Base-by-base conservation (phyloP, 2,888 invertebrate genomes). In the Himalopsyche kuldschensis region DNA sequence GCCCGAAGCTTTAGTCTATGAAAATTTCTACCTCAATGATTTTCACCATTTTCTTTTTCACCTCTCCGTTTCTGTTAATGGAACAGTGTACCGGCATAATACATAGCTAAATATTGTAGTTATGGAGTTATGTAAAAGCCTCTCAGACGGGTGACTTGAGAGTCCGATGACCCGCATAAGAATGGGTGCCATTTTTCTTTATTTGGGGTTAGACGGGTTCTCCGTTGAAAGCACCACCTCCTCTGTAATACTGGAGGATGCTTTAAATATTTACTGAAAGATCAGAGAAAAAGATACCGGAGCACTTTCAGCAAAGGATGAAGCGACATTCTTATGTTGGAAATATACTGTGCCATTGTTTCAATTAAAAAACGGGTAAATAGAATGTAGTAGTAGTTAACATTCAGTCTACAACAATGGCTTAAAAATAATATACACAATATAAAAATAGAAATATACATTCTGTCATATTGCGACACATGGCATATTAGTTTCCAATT, bases 121-220 rank as follows among this genome's bases (percentile, higher is more conserved):
- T 81, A 77, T 77, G 81, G n/a, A 69, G 75, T 75, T 76, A 75
- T 75, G 41, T 20, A 24, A 55, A 80, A 80, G 55, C 79, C 82
- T 81, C 83, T 85, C 83, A 85, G 85, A 85, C 85, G 84, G 32
- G 27, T 75, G 63, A 76, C 85, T 85, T 80, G 75, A 78, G 80
- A 79, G 83, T 83, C 84, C 85, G 84, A 82, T 80, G 85, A 85
- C 82, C 85, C 82, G 78, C 35, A 78, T 77, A 81, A 81, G 84
- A 84, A 80, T 46, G 76, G 83, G 17, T 63, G 81, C 55, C 83
- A 35, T 80, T 78, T 84, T 83, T 85, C 82, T 79, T 78, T 84
- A 63, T 82, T 41, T 78, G 78, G 41, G 78, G 78, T 69, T 46
- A 55, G 48, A 27, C 20, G 46, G 35, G 47, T 47, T 47, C 63